These are phyloP conservation scores for Leucozona laternaria DNA, from an alignment of 2,888 invertebrate genomes.

Conservation along the genomic window DNA sequence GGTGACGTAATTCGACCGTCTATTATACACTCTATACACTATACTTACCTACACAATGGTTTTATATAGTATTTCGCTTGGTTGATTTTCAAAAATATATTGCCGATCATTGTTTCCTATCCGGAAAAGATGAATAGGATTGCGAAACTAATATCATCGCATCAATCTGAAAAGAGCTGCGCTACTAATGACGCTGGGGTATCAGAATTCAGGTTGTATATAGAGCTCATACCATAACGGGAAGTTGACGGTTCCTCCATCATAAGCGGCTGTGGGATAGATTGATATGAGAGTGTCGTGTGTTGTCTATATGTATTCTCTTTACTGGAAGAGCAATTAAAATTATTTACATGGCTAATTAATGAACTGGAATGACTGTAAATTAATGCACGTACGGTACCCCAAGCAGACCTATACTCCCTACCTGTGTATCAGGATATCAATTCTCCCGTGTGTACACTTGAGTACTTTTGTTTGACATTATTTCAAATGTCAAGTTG, in stretches of 20 bases:
- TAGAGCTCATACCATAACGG: conserved; percentile 22
- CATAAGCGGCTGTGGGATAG: conserved; percentile 18
- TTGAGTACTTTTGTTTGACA: conserved; percentile 61
- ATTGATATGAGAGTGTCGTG: conserved; percentile 40
- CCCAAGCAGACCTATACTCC: background rate
- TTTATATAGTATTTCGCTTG: conserved; percentile 38
- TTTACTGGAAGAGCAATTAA: conserved; percentile 68
- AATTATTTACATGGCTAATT: conserved; percentile 72
- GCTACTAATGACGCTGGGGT: conserved; percentile 56
- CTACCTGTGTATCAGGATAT: background rate
- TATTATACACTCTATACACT: too few species aligned
- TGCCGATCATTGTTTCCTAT: conserved; percentile 65
- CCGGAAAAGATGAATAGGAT: conserved; percentile 43
- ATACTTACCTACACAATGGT: conserved; percentile 10
- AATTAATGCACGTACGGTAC: conserved; percentile 55
- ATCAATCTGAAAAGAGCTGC: conserved; percentile 57
- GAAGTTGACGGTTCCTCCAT: conserved; percentile 43
- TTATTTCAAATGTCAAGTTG: conserved; percentile 70
- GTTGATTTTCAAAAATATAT: conserved; percentile 61
- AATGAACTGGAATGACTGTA: conserved; percentile 73
- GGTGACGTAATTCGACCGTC: background rate
- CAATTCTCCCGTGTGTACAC: conserved; percentile 41
- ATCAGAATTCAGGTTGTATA: conserved; percentile 3
- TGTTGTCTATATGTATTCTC: conserved; percentile 5
- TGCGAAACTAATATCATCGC: conserved; percentile 50